These are phyloP conservation scores for Nephila pilipes DNA, from an alignment of 1,140 invertebrate species.

Conservation along the genomic window DNA sequence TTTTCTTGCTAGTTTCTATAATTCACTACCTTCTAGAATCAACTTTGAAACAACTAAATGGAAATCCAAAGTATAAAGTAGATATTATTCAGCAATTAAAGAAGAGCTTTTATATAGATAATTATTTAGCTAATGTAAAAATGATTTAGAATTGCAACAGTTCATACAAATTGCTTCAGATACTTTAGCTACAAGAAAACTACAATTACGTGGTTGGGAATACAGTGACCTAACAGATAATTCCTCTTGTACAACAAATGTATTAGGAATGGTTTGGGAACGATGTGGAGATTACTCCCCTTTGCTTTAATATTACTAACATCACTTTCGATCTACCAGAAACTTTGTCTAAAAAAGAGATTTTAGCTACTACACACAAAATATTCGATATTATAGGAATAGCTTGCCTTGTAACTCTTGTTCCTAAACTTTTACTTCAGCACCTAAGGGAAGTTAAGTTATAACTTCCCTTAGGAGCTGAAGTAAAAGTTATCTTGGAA, in stretches of 20 bases:
- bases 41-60: no score
- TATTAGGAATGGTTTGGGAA: no score
- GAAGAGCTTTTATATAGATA: not conserved
- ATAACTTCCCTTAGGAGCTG: no score
- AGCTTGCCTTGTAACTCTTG: not conserved
- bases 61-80: no score
- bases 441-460: not conserved
- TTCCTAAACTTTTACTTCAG: slow-evolving; percentile 35
- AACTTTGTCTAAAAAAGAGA: slow-evolving; percentile 37
- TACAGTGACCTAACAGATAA: no score
- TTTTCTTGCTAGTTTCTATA: no score
- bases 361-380: not conserved
- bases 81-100: not conserved
- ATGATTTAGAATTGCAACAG: not conserved
- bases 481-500: slow-evolving; percentile 30
- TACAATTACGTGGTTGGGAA: not conserved
- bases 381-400: slow-evolving; percentile 50
- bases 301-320: slow-evolving; percentile 32
- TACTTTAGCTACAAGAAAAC: not conserved
- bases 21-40: no score
- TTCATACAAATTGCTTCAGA: no score
- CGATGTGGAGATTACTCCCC: no score
- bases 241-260: no score
- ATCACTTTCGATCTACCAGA: not conserved
- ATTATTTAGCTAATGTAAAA: not conserved